Evolutionary conservation across 2,113 vertebrate genomes (phyloP).

Genomic region (Dissostichus mawsoni): DNA sequence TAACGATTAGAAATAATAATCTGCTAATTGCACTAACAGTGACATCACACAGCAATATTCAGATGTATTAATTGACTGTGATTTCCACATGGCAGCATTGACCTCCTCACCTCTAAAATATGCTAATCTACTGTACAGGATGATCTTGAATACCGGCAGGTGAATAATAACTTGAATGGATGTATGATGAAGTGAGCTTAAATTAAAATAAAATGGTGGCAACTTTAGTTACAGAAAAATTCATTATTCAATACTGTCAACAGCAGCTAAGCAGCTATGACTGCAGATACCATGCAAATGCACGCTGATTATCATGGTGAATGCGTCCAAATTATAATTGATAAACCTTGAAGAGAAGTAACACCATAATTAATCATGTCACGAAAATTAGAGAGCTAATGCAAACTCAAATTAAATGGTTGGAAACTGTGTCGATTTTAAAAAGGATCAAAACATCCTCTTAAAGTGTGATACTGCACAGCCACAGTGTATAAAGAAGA

Average conservation of each 20-base stretch:
- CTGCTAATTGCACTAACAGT: not conserved
- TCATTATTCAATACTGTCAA: not conserved
- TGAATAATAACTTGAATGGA: not conserved
- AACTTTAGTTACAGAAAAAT: too few relatives aligned
- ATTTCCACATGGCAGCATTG: not conserved
- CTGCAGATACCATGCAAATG: not conserved
- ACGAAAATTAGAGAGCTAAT: not conserved
- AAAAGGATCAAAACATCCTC: not conserved
- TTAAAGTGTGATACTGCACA: not conserved
- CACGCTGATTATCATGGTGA: not conserved
- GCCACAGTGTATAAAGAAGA: not conserved
- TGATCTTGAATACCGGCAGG: not conserved
- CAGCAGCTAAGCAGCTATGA: not conserved
- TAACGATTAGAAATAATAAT: not conserved
- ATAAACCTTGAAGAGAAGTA: not conserved
- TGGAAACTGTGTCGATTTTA: slow-evolving; percentile 1
- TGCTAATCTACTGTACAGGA: not conserved
- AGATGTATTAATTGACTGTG: not conserved
- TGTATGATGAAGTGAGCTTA: too few relatives aligned
- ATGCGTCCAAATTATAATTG: slow-evolving; percentile 7
- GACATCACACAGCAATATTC: not conserved
- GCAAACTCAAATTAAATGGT: not conserved
- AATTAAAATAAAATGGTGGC: too few relatives aligned
- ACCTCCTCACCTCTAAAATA: not conserved
- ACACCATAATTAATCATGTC: not conserved